Percentiles rank a stretch among this genome's conserved stretches.
Evolutionary conservation across 2,113 vertebrate genomes (phyloP).

Genomic region (Taurulus bubalis): DNA sequence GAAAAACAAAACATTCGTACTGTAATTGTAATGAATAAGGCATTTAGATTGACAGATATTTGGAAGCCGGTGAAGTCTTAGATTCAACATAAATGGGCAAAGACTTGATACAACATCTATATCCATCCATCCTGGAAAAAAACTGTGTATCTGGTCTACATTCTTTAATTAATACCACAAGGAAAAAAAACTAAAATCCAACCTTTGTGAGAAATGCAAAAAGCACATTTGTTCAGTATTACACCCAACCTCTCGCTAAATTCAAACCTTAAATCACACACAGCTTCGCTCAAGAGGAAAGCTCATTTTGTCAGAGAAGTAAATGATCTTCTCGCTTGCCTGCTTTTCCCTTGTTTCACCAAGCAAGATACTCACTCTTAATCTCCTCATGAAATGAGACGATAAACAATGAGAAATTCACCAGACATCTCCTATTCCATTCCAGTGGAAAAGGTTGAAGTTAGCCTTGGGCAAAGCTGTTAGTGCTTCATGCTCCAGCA

Average conservation of each 20-base stretch:
- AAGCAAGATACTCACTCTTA: slow-evolving; percentile 68
- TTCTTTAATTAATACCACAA: background rate
- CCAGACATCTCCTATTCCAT: slow-evolving; percentile 71
- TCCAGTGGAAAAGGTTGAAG: slow-evolving; percentile 77
- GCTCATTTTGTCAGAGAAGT: slow-evolving; percentile 71
- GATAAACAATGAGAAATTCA: slow-evolving; percentile 76
- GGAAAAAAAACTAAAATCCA: slow-evolving; percentile 2
- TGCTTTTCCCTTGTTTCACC: slow-evolving; percentile 67
- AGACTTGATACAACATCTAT: background rate
- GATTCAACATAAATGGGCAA: slow-evolving; percentile 20
- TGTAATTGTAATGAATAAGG: background rate
- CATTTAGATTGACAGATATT: background rate
- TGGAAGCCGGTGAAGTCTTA: background rate
- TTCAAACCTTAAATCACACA: slow-evolving; percentile 52
- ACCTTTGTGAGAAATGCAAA: slow-evolving; percentile 26
- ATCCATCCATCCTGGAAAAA: slow-evolving; percentile 18
- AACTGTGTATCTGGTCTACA: background rate
- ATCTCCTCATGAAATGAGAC: slow-evolving; percentile 77
- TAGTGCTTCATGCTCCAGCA: slow-evolving; percentile 79
- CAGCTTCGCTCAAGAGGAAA: slow-evolving; percentile 49
- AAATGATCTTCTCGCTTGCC: slow-evolving; percentile 70
- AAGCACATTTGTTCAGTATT: slow-evolving; percentile 48
- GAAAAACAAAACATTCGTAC: slow-evolving; percentile 10
- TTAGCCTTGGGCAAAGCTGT: slow-evolving; percentile 78
- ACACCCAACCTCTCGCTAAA: slow-evolving; percentile 46